Conservation (phyloP, 2,888 invertebrate genomes). For the Callosobruchus maculatus region DNA sequence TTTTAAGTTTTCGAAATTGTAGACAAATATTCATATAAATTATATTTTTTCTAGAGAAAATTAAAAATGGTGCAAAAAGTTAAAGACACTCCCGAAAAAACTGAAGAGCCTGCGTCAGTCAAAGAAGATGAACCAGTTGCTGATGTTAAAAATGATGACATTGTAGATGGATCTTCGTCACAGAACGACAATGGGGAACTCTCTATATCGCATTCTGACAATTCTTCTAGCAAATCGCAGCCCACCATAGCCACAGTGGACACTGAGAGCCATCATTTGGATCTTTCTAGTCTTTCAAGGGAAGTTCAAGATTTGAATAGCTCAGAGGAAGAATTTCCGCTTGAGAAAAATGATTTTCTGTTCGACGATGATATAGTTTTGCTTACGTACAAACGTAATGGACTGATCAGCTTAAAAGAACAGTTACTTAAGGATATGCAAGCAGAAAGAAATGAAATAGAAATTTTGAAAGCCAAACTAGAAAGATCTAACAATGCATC, state of each 20-base stretch:
- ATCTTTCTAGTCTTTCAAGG: neutral
- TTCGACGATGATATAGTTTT: slow-evolving; percentile 41
- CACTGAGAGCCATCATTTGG: neutral
- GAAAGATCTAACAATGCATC: slow-evolving; percentile 7
- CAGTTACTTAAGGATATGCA: slow-evolving; percentile 67
- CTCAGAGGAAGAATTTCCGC: slow-evolving; percentile 15
- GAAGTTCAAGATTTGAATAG: slow-evolving; percentile 4
- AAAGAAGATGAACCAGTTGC: neutral
- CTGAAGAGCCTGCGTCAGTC: slow-evolving; percentile 13
- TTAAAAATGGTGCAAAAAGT: slow-evolving; percentile 34
- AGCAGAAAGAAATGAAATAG: slow-evolving; percentile 70
- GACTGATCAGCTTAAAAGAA: slow-evolving; percentile 64
- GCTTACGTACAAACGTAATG: slow-evolving; percentile 64
- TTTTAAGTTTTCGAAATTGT: too few relatives aligned
- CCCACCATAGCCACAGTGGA: slow-evolving; percentile 8
- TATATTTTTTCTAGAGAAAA: slow-evolving; percentile 29
- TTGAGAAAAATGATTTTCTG: slow-evolving; percentile 21
- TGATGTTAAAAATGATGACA: slow-evolving; percentile 11
- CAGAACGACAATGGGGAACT: slow-evolving; percentile 6
- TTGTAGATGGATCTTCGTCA: slow-evolving; percentile 6
- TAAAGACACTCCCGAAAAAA: slow-evolving; percentile 23
- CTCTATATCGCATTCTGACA: slow-evolving; percentile 9
- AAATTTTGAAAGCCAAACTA: slow-evolving; percentile 24
- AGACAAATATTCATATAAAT: too few relatives aligned
- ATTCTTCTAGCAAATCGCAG: slow-evolving; percentile 13